These are phyloP conservation scores for Tolmerus cingulatus DNA, from an alignment of 2,888 invertebrate species.

Conservation along the genomic window DNA sequence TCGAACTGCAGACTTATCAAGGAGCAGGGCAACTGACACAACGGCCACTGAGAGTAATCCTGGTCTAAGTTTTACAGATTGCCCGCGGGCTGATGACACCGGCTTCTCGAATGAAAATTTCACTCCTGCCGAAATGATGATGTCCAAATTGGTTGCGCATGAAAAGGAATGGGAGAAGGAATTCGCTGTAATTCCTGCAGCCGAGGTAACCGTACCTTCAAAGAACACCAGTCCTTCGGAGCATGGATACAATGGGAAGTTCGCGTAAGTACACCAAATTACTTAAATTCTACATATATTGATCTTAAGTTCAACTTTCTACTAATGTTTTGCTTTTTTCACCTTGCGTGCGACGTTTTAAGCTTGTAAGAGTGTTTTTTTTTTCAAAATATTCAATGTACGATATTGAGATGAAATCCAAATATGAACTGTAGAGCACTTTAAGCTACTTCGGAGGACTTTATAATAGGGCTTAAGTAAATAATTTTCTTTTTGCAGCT, in stretches of 20 bases:
- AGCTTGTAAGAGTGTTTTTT: no score
- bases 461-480: no score
- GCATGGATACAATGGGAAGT: neutral
- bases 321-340: neutral
- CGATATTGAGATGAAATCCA: no score
- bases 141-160: constrained; percentile 56
- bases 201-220: neutral
- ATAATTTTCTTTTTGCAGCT: no score
- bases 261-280: neutral
- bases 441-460: no score
- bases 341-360: neutral
- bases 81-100: constrained; percentile 45
- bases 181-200: constrained; percentile 58
- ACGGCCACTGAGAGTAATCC: neutral
- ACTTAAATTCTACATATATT: neutral
- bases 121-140: constrained; percentile 59
- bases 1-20: constrained; percentile 59
- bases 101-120: constrained; percentile 52
- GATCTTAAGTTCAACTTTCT: neutral
- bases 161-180: constrained; percentile 61
- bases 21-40: constrained; percentile 36
- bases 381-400: no score
- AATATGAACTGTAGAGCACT: no score
- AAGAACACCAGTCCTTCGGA: neutral
- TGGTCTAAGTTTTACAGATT: constrained; percentile 40